A percentile compares a stretch with the other conserved stretches of the same genome.
Conservation (phyloP, 64 coral and sea anemone species). For the Trachythela sp. region DNA sequence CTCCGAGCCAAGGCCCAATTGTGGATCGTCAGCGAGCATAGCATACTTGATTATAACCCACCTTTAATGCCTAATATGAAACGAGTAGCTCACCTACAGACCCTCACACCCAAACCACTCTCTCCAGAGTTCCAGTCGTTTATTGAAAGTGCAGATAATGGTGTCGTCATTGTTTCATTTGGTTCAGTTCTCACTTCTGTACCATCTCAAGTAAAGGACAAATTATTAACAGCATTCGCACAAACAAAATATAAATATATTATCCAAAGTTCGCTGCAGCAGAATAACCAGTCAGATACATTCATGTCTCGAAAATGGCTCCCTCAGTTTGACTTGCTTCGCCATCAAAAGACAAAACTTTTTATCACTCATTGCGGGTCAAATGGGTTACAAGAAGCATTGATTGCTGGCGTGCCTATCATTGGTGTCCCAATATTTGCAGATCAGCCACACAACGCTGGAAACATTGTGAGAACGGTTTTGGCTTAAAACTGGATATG, state of each 20-base stretch:
- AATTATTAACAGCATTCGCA: neutral
- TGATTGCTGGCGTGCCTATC: neutral
- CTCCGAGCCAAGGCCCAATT: neutral
- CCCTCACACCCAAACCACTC: neutral
- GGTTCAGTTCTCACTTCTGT: neutral
- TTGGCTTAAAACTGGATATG: neutral
- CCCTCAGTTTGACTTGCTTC: neutral
- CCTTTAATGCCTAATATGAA: neutral
- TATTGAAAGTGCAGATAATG: neutral
- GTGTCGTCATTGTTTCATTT: neutral
- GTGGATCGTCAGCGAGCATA: neutral
- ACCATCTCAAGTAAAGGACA: neutral
- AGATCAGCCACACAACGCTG: slow-evolving; percentile 5
- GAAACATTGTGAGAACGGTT: neutral
- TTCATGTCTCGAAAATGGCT: neutral
- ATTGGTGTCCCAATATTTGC: neutral
- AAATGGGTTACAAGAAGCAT: neutral
- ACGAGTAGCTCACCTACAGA: neutral
- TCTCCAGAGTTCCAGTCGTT: neutral
- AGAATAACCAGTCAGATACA: neutral
- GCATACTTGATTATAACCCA: neutral
- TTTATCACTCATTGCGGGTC: neutral
- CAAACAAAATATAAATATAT: neutral
- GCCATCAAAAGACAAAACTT: neutral
- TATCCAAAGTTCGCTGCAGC: neutral